Conservation (phyloP, 2,888 invertebrate species). For the Pyralis farinalis region DNA sequence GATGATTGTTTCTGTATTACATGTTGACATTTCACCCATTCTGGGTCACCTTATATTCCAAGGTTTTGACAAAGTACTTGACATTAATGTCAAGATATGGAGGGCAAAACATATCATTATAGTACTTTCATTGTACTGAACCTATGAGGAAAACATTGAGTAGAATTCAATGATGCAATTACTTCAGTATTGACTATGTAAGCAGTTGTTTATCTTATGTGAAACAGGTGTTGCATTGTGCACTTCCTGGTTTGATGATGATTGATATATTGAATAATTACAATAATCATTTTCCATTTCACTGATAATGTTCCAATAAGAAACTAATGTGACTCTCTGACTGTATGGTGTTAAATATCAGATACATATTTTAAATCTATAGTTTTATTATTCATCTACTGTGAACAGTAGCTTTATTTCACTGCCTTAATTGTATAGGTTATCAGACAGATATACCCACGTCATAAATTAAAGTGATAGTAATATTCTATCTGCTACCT, state of each 20-base stretch:
- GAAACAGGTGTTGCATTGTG: conserved; percentile 10
- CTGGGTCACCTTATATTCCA: conserved; percentile 71
- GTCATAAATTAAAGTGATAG: too few species aligned
- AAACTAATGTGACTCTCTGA: too few species aligned
- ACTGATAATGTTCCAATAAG: too few species aligned
- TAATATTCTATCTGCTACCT: too few species aligned
- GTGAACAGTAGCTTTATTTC: too few species aligned
- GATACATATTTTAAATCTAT: too few species aligned
- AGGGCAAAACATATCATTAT: conserved; percentile 38
- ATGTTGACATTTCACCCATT: conserved; percentile 73
- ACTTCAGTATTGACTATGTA: conserved; percentile 29
- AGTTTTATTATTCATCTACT: too few species aligned
- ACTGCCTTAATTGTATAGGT: too few species aligned
- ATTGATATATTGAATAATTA: not conserved
- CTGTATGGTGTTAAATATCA: too few species aligned
- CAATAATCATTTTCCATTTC: too few species aligned
- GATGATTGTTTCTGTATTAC: conserved; percentile 54
- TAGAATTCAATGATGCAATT: conserved; percentile 26
- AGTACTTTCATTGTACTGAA: conserved; percentile 46
- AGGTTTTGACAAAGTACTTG: conserved; percentile 67
- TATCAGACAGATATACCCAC: too few species aligned
- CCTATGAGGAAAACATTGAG: conserved; percentile 7
- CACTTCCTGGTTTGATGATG: not conserved
- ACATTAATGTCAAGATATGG: conserved; percentile 57
- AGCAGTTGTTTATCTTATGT: conserved; percentile 30